Conservation (phyloP, 2,113 vertebrate species). For the Nematolebias whitei region DNA sequence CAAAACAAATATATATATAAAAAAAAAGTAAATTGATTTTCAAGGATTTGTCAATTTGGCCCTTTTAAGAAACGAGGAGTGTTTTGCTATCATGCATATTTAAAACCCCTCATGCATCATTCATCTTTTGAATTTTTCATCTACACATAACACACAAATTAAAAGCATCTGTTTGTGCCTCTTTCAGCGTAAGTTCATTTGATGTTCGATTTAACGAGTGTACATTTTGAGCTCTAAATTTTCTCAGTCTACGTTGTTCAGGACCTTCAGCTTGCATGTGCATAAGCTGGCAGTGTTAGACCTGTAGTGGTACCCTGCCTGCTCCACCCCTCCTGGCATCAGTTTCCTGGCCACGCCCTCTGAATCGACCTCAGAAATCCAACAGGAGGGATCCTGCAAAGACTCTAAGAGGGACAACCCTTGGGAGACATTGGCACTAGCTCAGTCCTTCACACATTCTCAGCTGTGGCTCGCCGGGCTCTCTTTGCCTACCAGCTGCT, state of each 20-base stretch:
- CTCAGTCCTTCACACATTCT: conserved; percentile 59
- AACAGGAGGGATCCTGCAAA: conserved; percentile 66
- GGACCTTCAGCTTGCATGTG: neutral
- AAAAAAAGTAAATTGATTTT: neutral
- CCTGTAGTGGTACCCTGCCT: neutral
- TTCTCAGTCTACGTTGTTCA: conserved; percentile 6
- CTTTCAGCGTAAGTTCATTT: neutral
- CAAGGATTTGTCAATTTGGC: neutral
- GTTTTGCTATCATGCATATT: neutral
- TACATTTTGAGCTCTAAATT: conserved; percentile 4
- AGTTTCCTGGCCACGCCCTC: conserved; percentile 36
- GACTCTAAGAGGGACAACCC: conserved; percentile 63
- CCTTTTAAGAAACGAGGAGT: neutral
- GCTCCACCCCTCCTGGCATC: conserved; percentile 7
- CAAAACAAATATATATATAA: too few species aligned
- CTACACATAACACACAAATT: neutral
- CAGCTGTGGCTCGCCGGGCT: conserved; percentile 38
- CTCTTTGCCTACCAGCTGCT: conserved; percentile 69
- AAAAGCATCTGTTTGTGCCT: neutral
- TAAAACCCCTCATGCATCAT: neutral
- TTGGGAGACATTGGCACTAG: conserved; percentile 59
- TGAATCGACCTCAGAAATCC: conserved; percentile 49
- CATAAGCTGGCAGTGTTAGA: conserved; percentile 12
- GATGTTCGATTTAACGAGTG: neutral
- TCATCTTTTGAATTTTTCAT: conserved; percentile 1